Base-by-base conservation (phyloP, 2,797 vertebrate genomes). In the Sebastes variabilis region DNA sequence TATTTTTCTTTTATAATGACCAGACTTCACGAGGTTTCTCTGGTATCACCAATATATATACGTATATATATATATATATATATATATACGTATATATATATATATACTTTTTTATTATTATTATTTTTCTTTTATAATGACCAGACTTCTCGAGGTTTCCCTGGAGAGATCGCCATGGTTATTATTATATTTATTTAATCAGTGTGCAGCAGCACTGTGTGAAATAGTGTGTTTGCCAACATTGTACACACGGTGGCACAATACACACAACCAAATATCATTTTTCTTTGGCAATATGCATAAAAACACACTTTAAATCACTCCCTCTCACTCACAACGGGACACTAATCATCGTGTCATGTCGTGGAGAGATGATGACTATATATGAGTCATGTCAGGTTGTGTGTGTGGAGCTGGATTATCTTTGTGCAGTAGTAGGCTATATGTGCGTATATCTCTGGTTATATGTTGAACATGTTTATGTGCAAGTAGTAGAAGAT, bases 81-180 rank as follows among this genome's bases (percentile, higher is more conserved):
- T 5, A 29, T 29, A 29, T 6, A 6, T 29, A 29, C 6, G 2
- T 1, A 1, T 6, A 29, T 29, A 27, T 29, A 29, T 29, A 27
- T 27, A 29, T 29, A 29, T 30, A 30, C 6, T 30, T 30, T 36
- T 36, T 36, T 36, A 8, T 13, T 5, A 3, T 25, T 25, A 24
- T 36, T 38, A 5, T 38, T 38, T 38, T 38, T 49, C 1, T 27
- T 32, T 56, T 16, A 54, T 66, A n/a, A 61, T 46, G 22, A 54
- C 29, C 22, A 62, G 22, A n/a, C 42, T 29, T 36, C 14, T 38
- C 4, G 30, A 46, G 32, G 27, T 29, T 62, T 16, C 20, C 7
- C 25, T 34, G 42, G 11, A 36, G 2, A 60, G 4, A 60, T 77
- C 73, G 73, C 82, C 59, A 70, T 74, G 74, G 69, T 68, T 52